Base-by-base conservation (phyloP, 2,888 invertebrate species). In the Tinea trinotella region DNA sequence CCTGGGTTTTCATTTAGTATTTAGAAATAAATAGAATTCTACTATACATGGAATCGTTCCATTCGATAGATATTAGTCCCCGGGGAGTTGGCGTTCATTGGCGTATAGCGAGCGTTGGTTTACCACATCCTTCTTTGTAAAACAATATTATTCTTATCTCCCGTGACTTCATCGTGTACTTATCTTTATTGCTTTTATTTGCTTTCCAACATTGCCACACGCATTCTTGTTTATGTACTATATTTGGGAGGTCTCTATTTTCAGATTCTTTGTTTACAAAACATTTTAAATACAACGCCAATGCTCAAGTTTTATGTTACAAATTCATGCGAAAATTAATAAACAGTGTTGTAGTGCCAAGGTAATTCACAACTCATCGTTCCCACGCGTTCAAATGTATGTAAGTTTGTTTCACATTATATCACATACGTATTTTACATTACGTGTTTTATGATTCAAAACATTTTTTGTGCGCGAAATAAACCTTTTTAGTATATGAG, bases 101-200 rank as follows among this genome's bases (percentile, higher is more conserved):
- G 46, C 19, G 48, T n/a, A n/a, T n/a, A 18, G 20, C 20, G 17
- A 7, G 48, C 48, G 20, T n/a, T 17, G 44, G 44, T 44, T 44
- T 4, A 20, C 48, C 20, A 48, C 20, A 48, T 48, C 19, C 20
- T 18, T 48, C 20, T 17, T 18, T 48, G 48, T 48, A 18, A 20
- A 48, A 48, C 48, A 48, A 20, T 20, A 15, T 48, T 19, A 48
- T 48, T 20, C 9, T 48, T 40, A 40, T 40, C 40, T 40, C 40
- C 40, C 13, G 12, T 40, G 40, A 40, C 20, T 12, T 17, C 44
- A 44, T 44, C 18, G 5, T 18, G 18, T 6, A 7, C 18, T 44
- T 44, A 44, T 44, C 44, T 44, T 7, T 44, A 15, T 13, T 18
- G n/a, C 48, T 9, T 18, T 44, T 44, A 15, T 44, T 44, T 44